Conservation (phyloP, 2,113 vertebrate genomes). For the Chaetops frenatus region DNA sequence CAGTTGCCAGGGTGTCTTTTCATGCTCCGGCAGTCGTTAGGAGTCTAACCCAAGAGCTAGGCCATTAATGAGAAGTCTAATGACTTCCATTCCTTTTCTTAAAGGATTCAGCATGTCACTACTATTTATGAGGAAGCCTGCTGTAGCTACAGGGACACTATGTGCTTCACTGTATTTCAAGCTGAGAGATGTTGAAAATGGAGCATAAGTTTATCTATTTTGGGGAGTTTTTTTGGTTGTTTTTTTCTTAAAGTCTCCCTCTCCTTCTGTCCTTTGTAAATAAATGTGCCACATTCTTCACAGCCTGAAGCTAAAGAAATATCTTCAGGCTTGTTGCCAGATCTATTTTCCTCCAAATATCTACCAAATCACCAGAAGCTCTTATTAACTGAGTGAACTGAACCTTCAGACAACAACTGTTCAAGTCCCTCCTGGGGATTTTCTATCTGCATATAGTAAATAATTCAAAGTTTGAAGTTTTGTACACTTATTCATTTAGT, state of each 20-base stretch:
- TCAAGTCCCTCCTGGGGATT: neutral
- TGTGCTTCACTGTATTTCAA: slow-evolving; percentile 25
- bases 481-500: neutral
- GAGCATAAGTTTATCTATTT: slow-evolving; percentile 10
- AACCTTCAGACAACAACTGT: slow-evolving; percentile 45
- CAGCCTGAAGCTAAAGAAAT: neutral
- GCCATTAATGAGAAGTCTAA: slow-evolving; percentile 42
- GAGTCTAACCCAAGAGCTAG: slow-evolving; percentile 11
- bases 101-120: slow-evolving; percentile 21
- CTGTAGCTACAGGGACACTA: slow-evolving; percentile 42
- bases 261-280: slow-evolving; percentile 18
- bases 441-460: neutral
- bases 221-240: rapidly evolving
- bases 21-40: neutral
- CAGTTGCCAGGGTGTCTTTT: slow-evolving; percentile 31
- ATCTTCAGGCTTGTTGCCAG: slow-evolving; percentile 25
- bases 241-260: neutral
- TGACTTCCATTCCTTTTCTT: slow-evolving; percentile 28
- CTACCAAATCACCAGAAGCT: slow-evolving; percentile 36
- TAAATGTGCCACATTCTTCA: neutral
- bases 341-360: slow-evolving; percentile 34
- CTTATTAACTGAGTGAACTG: slow-evolving; percentile 31
- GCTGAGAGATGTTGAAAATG: slow-evolving; percentile 33
- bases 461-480: neutral
- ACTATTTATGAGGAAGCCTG: slow-evolving; percentile 42